Evolutionary conservation across 2,888 invertebrate genomes (phyloP).

Genomic region (Notocelia uddmanniana): DNA sequence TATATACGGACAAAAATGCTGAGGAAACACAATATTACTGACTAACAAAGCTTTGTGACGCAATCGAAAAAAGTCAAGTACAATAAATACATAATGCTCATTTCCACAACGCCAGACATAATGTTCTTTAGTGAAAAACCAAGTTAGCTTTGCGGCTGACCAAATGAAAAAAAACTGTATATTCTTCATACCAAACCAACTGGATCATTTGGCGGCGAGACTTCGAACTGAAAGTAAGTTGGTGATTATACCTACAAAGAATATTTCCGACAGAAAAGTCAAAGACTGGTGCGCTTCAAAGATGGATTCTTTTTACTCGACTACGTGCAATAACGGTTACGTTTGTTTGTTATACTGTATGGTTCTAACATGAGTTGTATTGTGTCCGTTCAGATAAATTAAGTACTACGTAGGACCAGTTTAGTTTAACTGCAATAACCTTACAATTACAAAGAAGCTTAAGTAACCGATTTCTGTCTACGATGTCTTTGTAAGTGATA

Average conservation of each 20-base stretch:
- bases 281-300: slow-evolving; percentile 49
- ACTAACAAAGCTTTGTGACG: slow-evolving; percentile 31
- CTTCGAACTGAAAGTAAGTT: slow-evolving; percentile 26
- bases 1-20: neutral
- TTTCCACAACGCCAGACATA: slow-evolving; percentile 45
- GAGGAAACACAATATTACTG: slow-evolving; percentile 11
- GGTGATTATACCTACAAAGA: slow-evolving; percentile 35
- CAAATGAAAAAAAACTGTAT: slow-evolving; percentile 15
- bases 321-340: neutral
- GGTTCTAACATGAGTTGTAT: too few relatives aligned
- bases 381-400: too few relatives aligned
- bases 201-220: neutral
- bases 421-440: too few relatives aligned
- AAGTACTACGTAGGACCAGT: too few relatives aligned
- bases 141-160: slow-evolving; percentile 13
- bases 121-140: slow-evolving; percentile 16
- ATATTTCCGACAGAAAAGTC: slow-evolving; percentile 53
- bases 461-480: too few relatives aligned
- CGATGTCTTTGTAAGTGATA: too few relatives aligned
- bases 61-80: slow-evolving; percentile 36
- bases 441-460: too few relatives aligned
- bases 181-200: neutral
- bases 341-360: too few relatives aligned
- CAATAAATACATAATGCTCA: slow-evolving; percentile 38
- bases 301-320: slow-evolving; percentile 43